A percentile compares a stretch with the other conserved stretches of the same genome.
Evolutionary conservation across 2,888 invertebrate genomes (phyloP).

Genomic region (Scotopteryx bipunctaria): DNA sequence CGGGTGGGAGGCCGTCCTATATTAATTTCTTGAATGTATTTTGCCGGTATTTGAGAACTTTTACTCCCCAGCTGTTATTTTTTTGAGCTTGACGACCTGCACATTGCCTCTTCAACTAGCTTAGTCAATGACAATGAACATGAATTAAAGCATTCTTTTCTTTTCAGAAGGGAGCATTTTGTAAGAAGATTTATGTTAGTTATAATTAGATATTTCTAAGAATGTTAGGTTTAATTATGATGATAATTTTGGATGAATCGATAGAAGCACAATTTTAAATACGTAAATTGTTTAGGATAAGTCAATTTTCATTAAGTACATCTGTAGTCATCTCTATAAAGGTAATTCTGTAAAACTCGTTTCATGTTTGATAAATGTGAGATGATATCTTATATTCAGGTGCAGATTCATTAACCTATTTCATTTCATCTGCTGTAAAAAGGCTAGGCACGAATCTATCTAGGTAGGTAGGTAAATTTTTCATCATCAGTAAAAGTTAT

Average conservation of each 20-base stretch:
- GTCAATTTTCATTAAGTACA: constrained; percentile 21
- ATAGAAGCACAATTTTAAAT: constrained; percentile 41
- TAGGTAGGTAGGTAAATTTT: too few relatives aligned
- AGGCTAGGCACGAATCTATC: not conserved
- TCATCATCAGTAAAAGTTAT: constrained; percentile 2
- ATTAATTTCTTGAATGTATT: too few relatives aligned
- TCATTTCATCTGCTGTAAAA: not conserved
- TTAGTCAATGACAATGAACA: too few relatives aligned
- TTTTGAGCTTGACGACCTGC: too few relatives aligned
- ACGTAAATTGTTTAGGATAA: constrained; percentile 44
- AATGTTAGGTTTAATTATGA: constrained; percentile 20
- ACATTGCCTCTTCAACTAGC: too few relatives aligned
- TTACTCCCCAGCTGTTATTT: too few relatives aligned
- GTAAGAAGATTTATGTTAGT: constrained; percentile 27
- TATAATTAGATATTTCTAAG: constrained; percentile 17
- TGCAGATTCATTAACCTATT: too few relatives aligned
- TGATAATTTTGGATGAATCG: constrained; percentile 25
- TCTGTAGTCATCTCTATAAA: constrained; percentile 12
- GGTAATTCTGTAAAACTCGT: constrained; percentile 1
- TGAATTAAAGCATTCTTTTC: not conserved
- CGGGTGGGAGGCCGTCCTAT: too few relatives aligned
- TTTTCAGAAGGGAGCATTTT: constrained; percentile 34
- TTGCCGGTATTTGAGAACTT: too few relatives aligned
- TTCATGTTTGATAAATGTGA: too few relatives aligned
- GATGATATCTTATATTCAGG: too few relatives aligned